Conservation (phyloP, 2,113 vertebrate genomes). For the Nettapus auritus region DNA sequence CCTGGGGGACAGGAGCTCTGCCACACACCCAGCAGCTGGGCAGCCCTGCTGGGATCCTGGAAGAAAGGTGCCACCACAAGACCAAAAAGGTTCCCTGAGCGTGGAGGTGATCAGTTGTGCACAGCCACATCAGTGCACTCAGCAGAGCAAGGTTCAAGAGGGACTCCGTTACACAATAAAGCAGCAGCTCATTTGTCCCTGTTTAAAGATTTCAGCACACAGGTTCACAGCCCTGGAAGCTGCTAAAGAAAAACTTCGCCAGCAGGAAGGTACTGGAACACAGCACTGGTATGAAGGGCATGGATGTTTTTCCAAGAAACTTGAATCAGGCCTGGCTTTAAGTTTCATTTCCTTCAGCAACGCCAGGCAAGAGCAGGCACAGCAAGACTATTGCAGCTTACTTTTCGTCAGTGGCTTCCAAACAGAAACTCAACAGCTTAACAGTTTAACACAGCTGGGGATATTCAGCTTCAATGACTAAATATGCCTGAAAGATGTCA, state of each 20-base stretch:
- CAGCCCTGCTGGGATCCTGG: not conserved
- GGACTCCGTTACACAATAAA: not conserved
- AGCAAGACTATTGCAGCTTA: conserved; percentile 43
- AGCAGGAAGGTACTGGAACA: not conserved
- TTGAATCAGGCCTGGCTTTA: not conserved
- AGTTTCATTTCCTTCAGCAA: conserved; percentile 17
- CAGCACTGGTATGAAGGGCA: not conserved
- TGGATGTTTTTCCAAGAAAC: not conserved
- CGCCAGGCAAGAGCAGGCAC: conserved; percentile 45
- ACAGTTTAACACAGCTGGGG: conserved; percentile 60
- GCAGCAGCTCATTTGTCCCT: not conserved
- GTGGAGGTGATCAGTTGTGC: not conserved
- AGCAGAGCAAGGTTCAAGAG: not conserved
- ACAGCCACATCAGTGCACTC: accelerated
- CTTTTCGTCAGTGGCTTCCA: conserved; percentile 39
- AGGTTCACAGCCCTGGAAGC: not conserved
- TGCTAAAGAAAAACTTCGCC: not conserved
- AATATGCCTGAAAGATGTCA: conserved; percentile 19
- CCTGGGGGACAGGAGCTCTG: not conserved
- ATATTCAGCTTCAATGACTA: conserved; percentile 55
- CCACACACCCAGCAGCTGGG: not conserved
- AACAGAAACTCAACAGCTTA: conserved; percentile 46
- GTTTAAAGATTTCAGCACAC: not conserved
- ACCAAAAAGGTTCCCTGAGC: not conserved
- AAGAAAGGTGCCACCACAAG: not conserved